phyloP scores from a whole-genome alignment of 92 coral and sea anemone genomes.

The Palythoa grandis region DNA sequence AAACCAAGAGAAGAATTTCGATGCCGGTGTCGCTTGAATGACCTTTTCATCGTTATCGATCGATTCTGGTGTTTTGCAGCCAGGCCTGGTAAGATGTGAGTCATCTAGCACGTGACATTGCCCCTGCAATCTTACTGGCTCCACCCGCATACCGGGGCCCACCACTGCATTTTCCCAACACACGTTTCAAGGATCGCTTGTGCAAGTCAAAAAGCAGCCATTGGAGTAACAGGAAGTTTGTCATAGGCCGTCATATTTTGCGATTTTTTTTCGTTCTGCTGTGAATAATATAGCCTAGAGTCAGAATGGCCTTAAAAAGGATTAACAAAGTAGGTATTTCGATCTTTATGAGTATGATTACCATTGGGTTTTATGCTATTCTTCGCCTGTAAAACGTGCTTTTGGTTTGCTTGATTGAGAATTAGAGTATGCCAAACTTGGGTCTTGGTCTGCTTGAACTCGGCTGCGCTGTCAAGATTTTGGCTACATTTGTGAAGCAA shows the following conservation, averaged over 20 bases:
- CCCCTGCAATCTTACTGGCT: conserved; percentile 44
- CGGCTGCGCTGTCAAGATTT: conserved; percentile 31
- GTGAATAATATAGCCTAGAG: conserved; percentile 44
- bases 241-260: conserved; percentile 64
- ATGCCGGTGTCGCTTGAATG: too few relatives aligned
- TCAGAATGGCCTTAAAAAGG: conserved; percentile 94
- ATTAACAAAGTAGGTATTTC: conserved; percentile 92
- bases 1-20: too few relatives aligned
- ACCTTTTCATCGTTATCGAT: too few relatives aligned
- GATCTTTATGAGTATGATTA: conserved; percentile 31
- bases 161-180: conserved; percentile 5
- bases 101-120: conserved; percentile 37
- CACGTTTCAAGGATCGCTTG: conserved; percentile 41
- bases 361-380: conserved; percentile 31
- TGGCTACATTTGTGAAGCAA: conserved; percentile 2
- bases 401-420: conserved; percentile 58
- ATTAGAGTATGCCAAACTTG: conserved; percentile 19
- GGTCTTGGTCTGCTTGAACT: conserved; percentile 17
- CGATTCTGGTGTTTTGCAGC: too few relatives aligned
- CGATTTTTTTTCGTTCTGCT: conserved; percentile 56
- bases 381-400: conserved; percentile 69
- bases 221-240: conserved; percentile 86
- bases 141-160: conserved; percentile 48
- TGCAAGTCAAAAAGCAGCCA: conserved; percentile 30
- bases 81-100: conserved; percentile 23